phyloP scores from a whole-genome alignment of 2,888 invertebrate species.

The Drosophila robusta region DNA sequence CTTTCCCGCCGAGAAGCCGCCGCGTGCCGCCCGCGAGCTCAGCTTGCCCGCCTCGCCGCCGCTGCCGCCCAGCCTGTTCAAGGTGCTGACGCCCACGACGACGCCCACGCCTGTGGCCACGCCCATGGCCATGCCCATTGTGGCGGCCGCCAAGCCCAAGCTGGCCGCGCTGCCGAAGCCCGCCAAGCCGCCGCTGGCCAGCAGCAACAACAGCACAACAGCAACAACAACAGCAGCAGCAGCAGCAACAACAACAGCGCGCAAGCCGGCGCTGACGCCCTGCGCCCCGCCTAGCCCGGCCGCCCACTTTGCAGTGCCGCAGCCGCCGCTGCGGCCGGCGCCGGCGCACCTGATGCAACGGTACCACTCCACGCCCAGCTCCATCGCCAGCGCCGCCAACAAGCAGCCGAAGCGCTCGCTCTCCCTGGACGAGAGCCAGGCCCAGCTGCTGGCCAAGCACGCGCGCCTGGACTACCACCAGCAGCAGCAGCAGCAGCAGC shows the following conservation, averaged over 20 bases:
- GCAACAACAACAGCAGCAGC: constrained; percentile 26
- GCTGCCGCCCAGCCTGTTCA: constrained; percentile 84
- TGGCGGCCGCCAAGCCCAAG: neutral
- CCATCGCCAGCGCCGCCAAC: constrained; percentile 83
- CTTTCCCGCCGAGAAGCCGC: constrained; percentile 9
- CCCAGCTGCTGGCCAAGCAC: constrained; percentile 61
- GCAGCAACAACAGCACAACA: constrained; percentile 40
- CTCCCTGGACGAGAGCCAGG: constrained; percentile 78
- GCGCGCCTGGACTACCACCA: constrained; percentile 75
- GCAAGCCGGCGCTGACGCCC: constrained; percentile 35
- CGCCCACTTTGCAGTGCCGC: constrained; percentile 18
- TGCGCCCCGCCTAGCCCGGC: constrained; percentile 5
- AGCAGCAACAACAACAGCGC: constrained; percentile 28
- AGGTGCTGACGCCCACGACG: constrained; percentile 66
- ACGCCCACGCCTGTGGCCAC: neutral
- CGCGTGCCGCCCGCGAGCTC: constrained; percentile 26
- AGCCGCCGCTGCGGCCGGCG: constrained; percentile 72
- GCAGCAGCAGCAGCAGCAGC: constrained; percentile 41
- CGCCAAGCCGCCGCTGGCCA: constrained; percentile 22
- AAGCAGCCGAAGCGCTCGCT: constrained; percentile 82
- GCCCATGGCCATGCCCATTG: neutral
- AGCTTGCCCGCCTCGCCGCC: constrained; percentile 83
- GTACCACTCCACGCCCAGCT: constrained; percentile 78
- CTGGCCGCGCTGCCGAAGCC: constrained; percentile 7
- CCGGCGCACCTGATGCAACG: constrained; percentile 72